Evolutionary conservation across 2,888 invertebrate genomes (phyloP), one percentile per base, ranked within the genome.

Genomic region (Nomada lathburiana): DNA sequence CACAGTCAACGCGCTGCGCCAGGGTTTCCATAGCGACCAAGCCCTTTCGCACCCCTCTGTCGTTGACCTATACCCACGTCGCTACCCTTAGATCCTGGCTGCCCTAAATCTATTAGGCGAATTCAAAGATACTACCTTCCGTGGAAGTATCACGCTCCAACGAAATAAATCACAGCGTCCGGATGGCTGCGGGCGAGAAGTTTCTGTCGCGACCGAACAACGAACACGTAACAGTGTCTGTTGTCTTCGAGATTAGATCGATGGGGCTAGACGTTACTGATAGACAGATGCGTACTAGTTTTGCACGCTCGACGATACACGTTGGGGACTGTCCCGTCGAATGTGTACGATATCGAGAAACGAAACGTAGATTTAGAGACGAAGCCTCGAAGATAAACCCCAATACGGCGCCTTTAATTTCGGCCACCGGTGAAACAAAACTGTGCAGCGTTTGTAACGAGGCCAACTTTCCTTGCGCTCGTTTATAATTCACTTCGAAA

Each of bases 21-120:
- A 90, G 91, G 87, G 92, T 92, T 92, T 84, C 92, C 92, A 92
- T 92, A 90, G 88, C 89, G 84, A 92, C 92, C 80, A 80, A 90
- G 91, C 91, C 91, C 92, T 92, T 92, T 90, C 86, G 84, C 90
- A 68, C 86, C 85, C 80, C 82, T 85, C 88, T 87, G 89, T 89
- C 89, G 86, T 90, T 91, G 90, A 91, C 91, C 91, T 91, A 91
- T 90, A 90, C 90, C 87, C 86, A 82, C 81, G 82, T 78, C 23
- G 77, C 84, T 75, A 84, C 86, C 89, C 88, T 89, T 86, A 82
- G 74, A 82, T 82, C 70, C 83, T 11, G 80, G 52, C 80, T 88
- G 85, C 83, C 85, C 85, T 83, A 79, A 87, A 87, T 85, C 87
- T 85, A 82, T 80, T 76, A 85, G 78, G 76, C 84, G 67, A 82